Evolutionary conservation across 2,113 vertebrate species (phyloP), one percentile per base, ranked within the genome.

Genomic region (Lepus timidus): DNA sequence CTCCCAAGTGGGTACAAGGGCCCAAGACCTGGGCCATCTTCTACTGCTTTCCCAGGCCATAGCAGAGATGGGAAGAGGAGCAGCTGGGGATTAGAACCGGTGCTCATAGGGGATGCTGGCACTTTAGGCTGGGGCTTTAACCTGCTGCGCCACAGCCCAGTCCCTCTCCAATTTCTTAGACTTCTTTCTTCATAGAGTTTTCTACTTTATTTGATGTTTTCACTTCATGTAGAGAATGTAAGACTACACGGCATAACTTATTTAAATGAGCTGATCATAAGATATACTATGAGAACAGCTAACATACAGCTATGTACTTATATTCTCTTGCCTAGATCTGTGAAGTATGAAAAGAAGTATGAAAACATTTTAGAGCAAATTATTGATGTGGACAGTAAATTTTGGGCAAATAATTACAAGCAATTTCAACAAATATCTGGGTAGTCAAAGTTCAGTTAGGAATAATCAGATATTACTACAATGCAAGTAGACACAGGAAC

Each of bases 341-440:
- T 44, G 44, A 44, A 44, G 44, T 44, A 44, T 44, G 39, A 39
- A 39, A 39, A 39, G 4, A 39, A 39, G 39, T 39, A 39, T 39
- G 44, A 44, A 44, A 44, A 44, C 44, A 44, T 51, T 95, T 87
- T 87, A 90, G 44, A 68, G 44, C 39, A 85, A 33, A 85, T n/a
- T 55, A 92, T 65, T 85, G 6, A 93, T 81, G 29, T 91, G n/a
- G 14, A 91, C 58, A 84, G 58, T 71, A 85, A 78, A 88, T 73
- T 83, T 73, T 71, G 31, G 44, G 70, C 64, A 93, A 95, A 90
- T 83, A 44, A 36, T n/a, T 83, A 13, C 6, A 73, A 94, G 29
- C 14, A 44, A 36, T 71, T 90, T 83, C 9, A 73, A 20, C 51
- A 64, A n/a, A 10, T 73, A 67, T 49, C 68, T 86, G 62, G 44